Base-by-base conservation (phyloP, 2,888 invertebrate genomes). In the Lasius platythorax region DNA sequence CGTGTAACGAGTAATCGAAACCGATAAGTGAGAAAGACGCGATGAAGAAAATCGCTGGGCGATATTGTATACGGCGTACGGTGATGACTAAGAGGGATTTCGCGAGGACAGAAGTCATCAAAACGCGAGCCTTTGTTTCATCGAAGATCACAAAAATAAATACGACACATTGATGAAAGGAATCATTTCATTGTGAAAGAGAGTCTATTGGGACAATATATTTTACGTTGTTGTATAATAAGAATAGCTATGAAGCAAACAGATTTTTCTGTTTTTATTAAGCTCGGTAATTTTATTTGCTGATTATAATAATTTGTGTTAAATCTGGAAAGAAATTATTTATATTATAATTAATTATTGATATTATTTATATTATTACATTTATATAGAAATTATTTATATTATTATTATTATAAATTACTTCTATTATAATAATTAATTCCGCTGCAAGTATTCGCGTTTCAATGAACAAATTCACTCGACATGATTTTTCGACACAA, bases 41-140 rank as follows among this genome's bases (percentile, higher is more conserved):
- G 40, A 46, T 78, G 72, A 40, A 67, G 28, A 68, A 30, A 70
- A 70, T 43, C 28, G 67, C 6, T 23, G 67, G 28, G 67, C 53
- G 63, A 75, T 33, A 23, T 33, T 33, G 4, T n/a, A 53, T 8
- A 53, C 50, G 46, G 1, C n/a, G 43, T n/a, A 33, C 33, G 8
- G 15, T 23, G 46, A 43, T 67, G 67, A 53, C 12, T 37, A 23
- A 30, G 53, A n/a, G 11, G 12, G 18, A n/a, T 23, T 75, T 46
- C 11, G 3, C 28, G 37, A 23, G 28, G 53, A n/a, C 28, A 15
- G n/a, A 68, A 15, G 4, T 58, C 15, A 28, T 58, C 15, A 28
- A 3, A 50, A 0, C 18, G 8, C 15, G 6, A 15, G 37, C 28
- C 37, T 30, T 15, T 28, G 40, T 66, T 33, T 28, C 28, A 12